Evolutionary conservation across 2,797 vertebrate genomes (phyloP).

Genomic region (Lacerta bilineata): DNA sequence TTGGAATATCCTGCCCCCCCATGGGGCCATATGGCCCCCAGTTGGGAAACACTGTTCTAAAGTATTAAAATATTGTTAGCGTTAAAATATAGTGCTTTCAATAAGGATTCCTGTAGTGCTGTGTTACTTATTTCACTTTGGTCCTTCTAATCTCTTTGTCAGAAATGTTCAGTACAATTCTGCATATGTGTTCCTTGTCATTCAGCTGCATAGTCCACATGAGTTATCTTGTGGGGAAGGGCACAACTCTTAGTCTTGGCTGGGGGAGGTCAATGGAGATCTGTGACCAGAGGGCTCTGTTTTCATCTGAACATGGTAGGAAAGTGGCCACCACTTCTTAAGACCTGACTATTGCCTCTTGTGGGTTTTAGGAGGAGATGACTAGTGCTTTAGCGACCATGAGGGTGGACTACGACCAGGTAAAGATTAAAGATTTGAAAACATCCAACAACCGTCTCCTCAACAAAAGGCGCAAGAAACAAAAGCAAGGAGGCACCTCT

Average conservation of each 20-base stretch:
- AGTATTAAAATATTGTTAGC: background rate
- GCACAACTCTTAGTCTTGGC: slow-evolving; percentile 17
- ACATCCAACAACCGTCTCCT: slow-evolving; percentile 95
- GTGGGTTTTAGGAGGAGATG: slow-evolving; percentile 91
- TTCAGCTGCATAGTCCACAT: background rate
- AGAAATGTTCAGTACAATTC: background rate
- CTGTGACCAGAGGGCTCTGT: background rate
- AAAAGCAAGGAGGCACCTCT: slow-evolving; percentile 89
- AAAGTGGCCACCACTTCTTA: background rate
- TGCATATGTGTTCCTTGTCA: slow-evolving; percentile 18
- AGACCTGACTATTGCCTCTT: slow-evolving; percentile 24
- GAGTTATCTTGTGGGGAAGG: slow-evolving; percentile 8
- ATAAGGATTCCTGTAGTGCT: slow-evolving; percentile 31
- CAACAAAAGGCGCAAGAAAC: slow-evolving; percentile 97
- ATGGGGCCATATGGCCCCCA: too few species aligned
- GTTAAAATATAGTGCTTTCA: background rate
- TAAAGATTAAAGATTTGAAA: slow-evolving; percentile 97
- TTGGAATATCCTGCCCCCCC: too few species aligned
- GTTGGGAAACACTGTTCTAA: too few species aligned
- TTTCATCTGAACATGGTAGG: background rate
- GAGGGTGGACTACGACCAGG: slow-evolving; percentile 98
- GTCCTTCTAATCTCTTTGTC: background rate
- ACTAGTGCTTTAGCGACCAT: slow-evolving; percentile 97
- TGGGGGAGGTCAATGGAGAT: slow-evolving; percentile 24
- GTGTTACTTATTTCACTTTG: slow-evolving; percentile 21